Percentiles rank a stretch among this genome's conserved stretches.
phyloP scores from a whole-genome alignment of 2,113 vertebrate species.

The Noctilio leporinus region DNA sequence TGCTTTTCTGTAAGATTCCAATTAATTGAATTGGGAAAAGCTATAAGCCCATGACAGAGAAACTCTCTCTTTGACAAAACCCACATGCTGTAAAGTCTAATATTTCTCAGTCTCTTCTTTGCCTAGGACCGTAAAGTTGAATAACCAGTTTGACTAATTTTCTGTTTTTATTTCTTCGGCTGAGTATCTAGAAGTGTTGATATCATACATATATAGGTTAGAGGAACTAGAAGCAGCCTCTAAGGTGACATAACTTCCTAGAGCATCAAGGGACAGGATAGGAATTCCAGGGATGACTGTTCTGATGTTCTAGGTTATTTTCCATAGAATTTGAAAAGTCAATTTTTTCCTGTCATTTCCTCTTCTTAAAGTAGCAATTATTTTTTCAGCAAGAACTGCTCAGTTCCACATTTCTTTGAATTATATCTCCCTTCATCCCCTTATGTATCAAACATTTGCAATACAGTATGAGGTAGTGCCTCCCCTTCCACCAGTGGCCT shows the following conservation, averaged over 20 bases:
- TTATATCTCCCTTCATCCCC: no score
- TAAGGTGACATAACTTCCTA: not conserved
- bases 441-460: not conserved
- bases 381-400: not conserved
- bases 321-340: not conserved
- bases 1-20: conserved; percentile 45
- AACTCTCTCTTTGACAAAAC: conserved; percentile 40
- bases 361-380: not conserved
- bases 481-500: not conserved
- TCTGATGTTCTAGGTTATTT: not conserved
- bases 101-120: conserved; percentile 9
- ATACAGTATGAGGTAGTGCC: accelerated
- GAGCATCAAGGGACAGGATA: not conserved
- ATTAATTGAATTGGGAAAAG: conserved; percentile 63
- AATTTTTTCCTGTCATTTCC: not conserved
- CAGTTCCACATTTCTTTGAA: not conserved
- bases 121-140: not conserved
- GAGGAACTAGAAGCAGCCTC: not conserved
- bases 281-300: not conserved
- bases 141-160: not conserved
- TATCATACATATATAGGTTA: not conserved
- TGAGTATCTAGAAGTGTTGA: not conserved
- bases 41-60: not conserved
- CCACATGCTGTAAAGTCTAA: not conserved
- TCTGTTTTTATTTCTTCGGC: not conserved